Base-by-base conservation (phyloP, 2,113 vertebrate genomes). In the Prionailurus viverrinus region DNA sequence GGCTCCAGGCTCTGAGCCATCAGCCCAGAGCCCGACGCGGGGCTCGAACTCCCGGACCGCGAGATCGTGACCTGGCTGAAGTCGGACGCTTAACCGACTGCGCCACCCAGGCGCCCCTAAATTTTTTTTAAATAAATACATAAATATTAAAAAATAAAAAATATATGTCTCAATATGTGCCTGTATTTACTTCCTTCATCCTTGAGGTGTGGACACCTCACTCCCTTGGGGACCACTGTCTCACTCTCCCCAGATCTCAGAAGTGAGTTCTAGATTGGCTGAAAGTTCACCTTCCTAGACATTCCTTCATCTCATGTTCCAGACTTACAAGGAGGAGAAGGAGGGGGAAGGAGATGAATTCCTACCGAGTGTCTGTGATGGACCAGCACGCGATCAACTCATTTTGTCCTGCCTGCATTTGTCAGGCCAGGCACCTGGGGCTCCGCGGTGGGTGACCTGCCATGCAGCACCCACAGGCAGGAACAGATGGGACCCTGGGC, bases 271-370 rank as follows among this genome's bases (percentile, higher is more conserved):
- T 51, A 18, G 71, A 11, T 6, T 19, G 73, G 33, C 16, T 61
- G 18, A 48, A 31, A 16, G 6, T 15, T 66, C 21, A 11, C 41
- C 48, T 68, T 68, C 41, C 58, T 13, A 79, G 74, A 15, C 11
- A 11, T 33, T 19, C 51, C 39, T 53, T 71, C 29, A n/a, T 58
- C 3, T n/a, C 6, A 0, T 1, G 13, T 36, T 41, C 33, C 41
- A 53, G 63, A 41, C 39, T 39, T 5, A 4, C 0, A 27, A 51
- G 15, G 19, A 41, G 15, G 9, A 31, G 33, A 2, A 4, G 41
- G 7, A 11, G 55, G 0, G 23, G 31, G 16, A 36, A n/a, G 21
- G 58, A 69, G n/a, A 5, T 13, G 33, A 21, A 13, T 21, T 4
- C 41, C 41, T 14, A 23, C 8, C 29, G 73, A 31, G 4, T 8